These are phyloP conservation scores for Microtus oregoni DNA, from an alignment of 2,113 vertebrate species.

Conservation along the genomic window DNA sequence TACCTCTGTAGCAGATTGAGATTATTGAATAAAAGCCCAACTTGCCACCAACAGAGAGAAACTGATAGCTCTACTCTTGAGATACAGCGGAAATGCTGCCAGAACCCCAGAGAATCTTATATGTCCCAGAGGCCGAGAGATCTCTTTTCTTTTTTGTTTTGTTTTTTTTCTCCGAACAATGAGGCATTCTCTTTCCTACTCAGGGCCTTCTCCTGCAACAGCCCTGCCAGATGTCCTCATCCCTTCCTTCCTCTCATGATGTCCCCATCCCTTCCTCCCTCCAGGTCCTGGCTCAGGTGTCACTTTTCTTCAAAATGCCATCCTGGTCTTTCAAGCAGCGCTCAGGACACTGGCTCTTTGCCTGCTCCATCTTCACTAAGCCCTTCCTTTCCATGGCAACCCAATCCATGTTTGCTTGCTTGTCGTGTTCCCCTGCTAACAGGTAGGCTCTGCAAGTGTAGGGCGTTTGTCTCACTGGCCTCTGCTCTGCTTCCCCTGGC, in stretches of 20 bases:
- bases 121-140: neutral
- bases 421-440: neutral
- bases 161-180: neutral
- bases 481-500: neutral
- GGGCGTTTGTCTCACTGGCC: neutral
- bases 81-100: neutral
- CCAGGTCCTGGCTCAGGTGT: neutral
- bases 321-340: conserved; percentile 16
- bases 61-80: neutral
- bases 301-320: neutral
- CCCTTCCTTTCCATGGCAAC: neutral
- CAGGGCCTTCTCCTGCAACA: neutral
- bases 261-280: neutral
- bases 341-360: neutral
- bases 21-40: conserved; percentile 3
- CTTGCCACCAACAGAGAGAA: conserved; percentile 21
- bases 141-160: neutral
- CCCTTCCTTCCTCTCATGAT: neutral
- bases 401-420: neutral
- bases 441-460: neutral
- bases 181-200: neutral
- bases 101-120: neutral
- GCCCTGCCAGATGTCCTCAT: neutral
- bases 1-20: neutral
- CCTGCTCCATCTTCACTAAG: neutral